A percentile compares a stretch with the other conserved stretches of the same genome.
phyloP scores from a whole-genome alignment of 2,888 invertebrate species.

The Cyrtodaria siliqua region DNA sequence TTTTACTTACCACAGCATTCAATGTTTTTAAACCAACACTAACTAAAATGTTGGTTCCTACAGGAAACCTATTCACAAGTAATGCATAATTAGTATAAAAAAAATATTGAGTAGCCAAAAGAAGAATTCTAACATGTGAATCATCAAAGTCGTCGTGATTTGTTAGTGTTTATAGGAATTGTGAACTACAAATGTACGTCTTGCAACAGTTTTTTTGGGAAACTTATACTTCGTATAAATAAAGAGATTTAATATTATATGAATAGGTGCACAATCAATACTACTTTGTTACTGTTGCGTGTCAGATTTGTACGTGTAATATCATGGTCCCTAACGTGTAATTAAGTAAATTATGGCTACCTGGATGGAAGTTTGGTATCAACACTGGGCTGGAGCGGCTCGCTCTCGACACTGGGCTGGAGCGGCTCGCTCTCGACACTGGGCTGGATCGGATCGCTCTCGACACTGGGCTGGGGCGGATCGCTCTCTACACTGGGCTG shows the following conservation, averaged over 20 bases:
- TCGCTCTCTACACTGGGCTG: too few relatives aligned
- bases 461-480: too few relatives aligned
- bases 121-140: neutral
- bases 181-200: neutral
- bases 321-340: slow-evolving; percentile 16
- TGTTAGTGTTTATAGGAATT: too few relatives aligned
- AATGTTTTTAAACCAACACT: slow-evolving; percentile 17
- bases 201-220: neutral
- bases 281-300: slow-evolving; percentile 1
- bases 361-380: slow-evolving; percentile 18
- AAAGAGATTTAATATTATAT: slow-evolving; percentile 15
- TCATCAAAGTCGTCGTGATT: too few relatives aligned
- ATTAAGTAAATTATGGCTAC: slow-evolving; percentile 21
- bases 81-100: neutral
- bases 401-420: too few relatives aligned
- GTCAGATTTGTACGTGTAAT: slow-evolving; percentile 12
- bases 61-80: slow-evolving; percentile 14
- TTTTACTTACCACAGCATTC: slow-evolving; percentile 30
- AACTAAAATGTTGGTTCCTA: slow-evolving; percentile 23
- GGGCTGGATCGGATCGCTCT: too few relatives aligned
- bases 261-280: slow-evolving; percentile 3
- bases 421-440: too few relatives aligned
- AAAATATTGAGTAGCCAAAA: neutral
- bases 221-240: slow-evolving; percentile 16
- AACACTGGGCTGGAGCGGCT: too few relatives aligned